phyloP scores from a whole-genome alignment of 2,113 vertebrate genomes.

The Theristicus caerulescens region DNA sequence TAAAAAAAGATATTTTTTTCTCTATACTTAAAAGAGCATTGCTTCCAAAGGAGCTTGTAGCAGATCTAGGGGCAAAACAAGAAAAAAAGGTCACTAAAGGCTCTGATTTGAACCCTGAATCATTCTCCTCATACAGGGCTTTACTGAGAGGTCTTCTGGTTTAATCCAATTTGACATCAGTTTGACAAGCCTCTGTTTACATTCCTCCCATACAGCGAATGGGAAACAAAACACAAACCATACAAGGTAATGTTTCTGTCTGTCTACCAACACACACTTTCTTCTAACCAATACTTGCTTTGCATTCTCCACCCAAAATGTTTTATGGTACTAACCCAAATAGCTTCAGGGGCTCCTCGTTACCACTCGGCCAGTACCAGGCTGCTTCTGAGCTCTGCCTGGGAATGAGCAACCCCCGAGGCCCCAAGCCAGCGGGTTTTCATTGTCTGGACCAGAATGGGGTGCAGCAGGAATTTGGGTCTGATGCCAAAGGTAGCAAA shows the following conservation, averaged over 20 bases:
- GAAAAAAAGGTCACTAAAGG: not conserved
- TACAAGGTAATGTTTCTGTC: conserved; percentile 37
- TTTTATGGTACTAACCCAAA: not conserved
- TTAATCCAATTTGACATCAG: not conserved
- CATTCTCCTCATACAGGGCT: not conserved
- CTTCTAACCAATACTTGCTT: not conserved
- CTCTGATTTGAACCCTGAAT: not conserved
- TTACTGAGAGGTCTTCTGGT: conserved; percentile 14
- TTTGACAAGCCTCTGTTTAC: conserved; percentile 30
- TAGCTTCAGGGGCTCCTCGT: not conserved
- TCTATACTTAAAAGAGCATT: not conserved
- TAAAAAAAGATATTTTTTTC: not conserved
- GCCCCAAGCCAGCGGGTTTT: not conserved
- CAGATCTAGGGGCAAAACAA: not conserved
- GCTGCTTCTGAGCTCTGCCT: not conserved
- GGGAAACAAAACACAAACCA: conserved; percentile 27
- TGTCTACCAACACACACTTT: not conserved
- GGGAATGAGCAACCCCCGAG: not conserved
- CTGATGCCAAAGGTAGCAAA: not conserved
- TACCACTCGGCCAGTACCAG: not conserved
- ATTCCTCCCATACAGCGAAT: conserved; percentile 32
- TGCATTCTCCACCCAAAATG: not conserved
- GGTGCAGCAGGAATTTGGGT: not conserved
- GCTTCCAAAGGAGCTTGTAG: not conserved
- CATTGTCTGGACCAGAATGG: not conserved